Base-by-base conservation (phyloP, 2,797 vertebrate species). In the Enoplosus armatus region DNA sequence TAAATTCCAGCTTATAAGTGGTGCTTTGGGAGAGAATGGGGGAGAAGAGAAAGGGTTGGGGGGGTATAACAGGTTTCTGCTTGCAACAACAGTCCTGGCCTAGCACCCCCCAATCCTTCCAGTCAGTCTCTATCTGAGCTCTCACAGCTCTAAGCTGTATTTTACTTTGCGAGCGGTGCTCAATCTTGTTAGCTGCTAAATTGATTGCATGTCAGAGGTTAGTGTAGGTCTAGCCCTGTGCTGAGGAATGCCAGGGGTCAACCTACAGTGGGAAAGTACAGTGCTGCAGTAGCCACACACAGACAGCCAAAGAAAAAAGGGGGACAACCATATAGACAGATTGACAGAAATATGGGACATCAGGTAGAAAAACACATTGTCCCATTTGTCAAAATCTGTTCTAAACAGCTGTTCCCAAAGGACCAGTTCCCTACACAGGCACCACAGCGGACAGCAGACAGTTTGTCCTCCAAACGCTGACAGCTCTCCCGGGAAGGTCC, bases 1-100 rank as follows among this genome's bases (percentile, higher is more conserved):
- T 94, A 92, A 93, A 94, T 91, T 90, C 90, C 80, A 79, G 83
- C 67, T 85, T 86, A 87, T 93, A 92, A 95, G 90, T 89, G 90
- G 90, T 87, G 92, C 89, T 93, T 91, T 83, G 90, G 90, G 90
- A 90, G 86, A 83, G 74, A 84, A 84, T 77, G 82, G 56, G 83
- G 79, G 73, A 71, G 76, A 75, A 76, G 58, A 70, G 37, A 83
- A 61, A 39, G 63, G 66, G 54, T 22, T 55, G 73, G 41, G 80
- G 75, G 77, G 61, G 56, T 83, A 85, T 79, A 91, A 84, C 85
- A 87, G 80, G 86, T 92, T 88, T 88, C 65, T 77, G 84, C 77
- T 75, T 80, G 82, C 71, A 82, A 85, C 77, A 85, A 84, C 81
- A 80, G 62, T 27, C 71, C 50, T 61, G 80, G 69, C 79, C 75